Conservation (phyloP, 2,888 invertebrate species). For the Cancer borealis region DNA sequence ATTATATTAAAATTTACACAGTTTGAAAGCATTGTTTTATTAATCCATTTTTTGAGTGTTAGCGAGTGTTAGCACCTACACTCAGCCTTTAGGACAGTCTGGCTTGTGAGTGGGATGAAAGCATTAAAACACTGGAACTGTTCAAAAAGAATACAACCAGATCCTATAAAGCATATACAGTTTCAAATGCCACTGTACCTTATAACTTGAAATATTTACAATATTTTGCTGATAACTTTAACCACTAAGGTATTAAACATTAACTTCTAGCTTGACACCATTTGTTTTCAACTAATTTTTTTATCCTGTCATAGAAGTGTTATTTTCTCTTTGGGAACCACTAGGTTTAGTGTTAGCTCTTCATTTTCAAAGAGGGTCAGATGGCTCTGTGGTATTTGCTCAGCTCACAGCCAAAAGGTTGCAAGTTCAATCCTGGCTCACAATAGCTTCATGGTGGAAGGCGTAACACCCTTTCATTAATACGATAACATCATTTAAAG, state of each 20-base stretch:
- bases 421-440: no score
- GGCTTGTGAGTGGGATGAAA: background rate
- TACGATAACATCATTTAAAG: background rate
- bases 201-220: background rate
- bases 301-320: background rate
- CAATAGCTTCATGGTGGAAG: no score
- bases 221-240: background rate
- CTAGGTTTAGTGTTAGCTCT: background rate
- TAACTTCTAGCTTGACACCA: background rate
- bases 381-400: no score
- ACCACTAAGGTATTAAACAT: background rate
- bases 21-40: background rate
- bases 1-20: background rate
- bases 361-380: background rate
- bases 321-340: background rate
- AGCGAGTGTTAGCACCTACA: background rate
- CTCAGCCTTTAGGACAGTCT: background rate
- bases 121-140: background rate
- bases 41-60: slow-evolving; percentile 36
- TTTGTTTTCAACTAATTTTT: background rate
- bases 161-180: background rate
- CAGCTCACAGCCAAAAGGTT: no score
- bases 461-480: no score
- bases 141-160: background rate
- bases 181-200: background rate